Evolutionary conservation across 2,113 vertebrate species (phyloP).

Genomic region (Notechis scutatus): DNA sequence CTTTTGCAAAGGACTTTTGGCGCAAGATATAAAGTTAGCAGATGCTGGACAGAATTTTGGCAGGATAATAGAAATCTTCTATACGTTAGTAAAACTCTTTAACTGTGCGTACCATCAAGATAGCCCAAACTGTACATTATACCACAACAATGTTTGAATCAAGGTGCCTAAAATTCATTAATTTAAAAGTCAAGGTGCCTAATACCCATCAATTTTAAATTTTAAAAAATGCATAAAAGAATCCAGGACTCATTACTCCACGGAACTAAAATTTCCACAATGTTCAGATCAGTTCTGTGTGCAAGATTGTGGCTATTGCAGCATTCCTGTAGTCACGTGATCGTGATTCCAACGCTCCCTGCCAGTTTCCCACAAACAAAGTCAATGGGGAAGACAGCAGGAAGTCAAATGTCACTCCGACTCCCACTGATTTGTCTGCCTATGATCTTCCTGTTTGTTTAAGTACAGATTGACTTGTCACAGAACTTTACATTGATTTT

Average conservation of each 20-base stretch:
- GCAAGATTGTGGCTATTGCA: background rate
- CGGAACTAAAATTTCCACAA: background rate
- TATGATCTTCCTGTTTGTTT: background rate
- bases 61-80: background rate
- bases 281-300: background rate
- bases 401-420: background rate
- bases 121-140: background rate
- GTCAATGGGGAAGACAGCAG: background rate
- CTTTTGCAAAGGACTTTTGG: background rate
- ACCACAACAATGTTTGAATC: background rate
- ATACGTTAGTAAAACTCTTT: background rate
- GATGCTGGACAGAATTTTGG: background rate
- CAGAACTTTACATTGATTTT: background rate
- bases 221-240: background rate
- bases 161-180: background rate
- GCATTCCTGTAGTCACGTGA: background rate
- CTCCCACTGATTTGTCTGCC: background rate
- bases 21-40: background rate
- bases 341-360: background rate
- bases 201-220: background rate
- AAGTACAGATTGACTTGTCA: background rate
- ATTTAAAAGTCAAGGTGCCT: background rate
- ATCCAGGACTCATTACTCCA: background rate
- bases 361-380: background rate
- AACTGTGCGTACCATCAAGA: background rate